phyloP scores from a whole-genome alignment of 2,797 vertebrate species.

The Amblyraja radiata region DNA sequence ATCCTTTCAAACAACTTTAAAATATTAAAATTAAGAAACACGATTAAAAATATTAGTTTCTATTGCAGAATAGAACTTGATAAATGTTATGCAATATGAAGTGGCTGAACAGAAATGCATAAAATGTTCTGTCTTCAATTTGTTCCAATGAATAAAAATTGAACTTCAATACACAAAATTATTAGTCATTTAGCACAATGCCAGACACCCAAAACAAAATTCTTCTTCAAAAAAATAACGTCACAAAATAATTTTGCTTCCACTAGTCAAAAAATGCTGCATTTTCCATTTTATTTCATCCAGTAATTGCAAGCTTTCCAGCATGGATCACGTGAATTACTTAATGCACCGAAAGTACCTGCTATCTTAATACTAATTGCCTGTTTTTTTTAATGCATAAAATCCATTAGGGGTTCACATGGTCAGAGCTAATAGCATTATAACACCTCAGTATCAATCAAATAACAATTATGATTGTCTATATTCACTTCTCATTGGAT shows the following conservation, averaged over 20 bases:
- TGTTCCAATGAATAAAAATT: background rate
- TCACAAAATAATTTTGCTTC: background rate
- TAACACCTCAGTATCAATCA: background rate
- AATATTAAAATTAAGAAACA: background rate
- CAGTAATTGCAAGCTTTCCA: background rate
- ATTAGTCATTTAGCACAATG: background rate
- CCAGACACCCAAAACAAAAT: background rate
- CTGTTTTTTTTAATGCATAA: background rate
- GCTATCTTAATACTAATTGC: conserved; percentile 2
- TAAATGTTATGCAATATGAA: background rate
- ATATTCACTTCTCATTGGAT: background rate
- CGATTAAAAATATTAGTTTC: background rate
- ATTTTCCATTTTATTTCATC: background rate
- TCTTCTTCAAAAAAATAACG: background rate
- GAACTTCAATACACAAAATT: background rate
- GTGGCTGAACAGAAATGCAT: background rate
- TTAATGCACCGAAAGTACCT: background rate
- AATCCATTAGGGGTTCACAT: background rate
- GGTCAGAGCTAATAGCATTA: background rate
- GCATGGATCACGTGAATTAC: background rate
- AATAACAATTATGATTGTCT: background rate
- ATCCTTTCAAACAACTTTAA: background rate
- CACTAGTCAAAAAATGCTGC: background rate
- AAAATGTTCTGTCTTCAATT: background rate
- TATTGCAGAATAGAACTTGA: background rate